Conservation (phyloP, 2,113 vertebrate species). For the Microcebus lehilahytsara region DNA sequence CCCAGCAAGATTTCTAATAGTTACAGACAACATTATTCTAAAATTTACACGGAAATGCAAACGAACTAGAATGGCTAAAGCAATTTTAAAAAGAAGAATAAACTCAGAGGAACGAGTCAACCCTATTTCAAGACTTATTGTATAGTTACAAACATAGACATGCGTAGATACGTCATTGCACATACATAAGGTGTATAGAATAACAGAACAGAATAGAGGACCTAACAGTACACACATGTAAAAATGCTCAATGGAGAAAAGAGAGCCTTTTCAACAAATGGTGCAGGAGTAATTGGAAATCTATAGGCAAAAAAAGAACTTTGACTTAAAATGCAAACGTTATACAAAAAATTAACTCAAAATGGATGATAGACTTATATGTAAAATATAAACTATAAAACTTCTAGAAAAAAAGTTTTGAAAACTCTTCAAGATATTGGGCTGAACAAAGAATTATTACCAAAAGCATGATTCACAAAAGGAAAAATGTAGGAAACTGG, state of each 20-base stretch:
- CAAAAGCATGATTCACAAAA: background rate
- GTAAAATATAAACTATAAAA: background rate
- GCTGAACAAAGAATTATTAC: background rate
- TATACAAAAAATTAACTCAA: background rate
- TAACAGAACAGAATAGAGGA: background rate
- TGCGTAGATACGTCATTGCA: background rate
- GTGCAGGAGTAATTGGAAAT: background rate
- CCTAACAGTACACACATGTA: background rate
- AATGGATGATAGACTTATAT: background rate
- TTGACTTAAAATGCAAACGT: background rate
- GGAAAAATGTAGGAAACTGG: background rate
- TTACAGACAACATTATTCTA: background rate
- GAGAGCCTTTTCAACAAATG: background rate
- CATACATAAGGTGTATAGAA: fast-evolving
- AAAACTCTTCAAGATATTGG: background rate
- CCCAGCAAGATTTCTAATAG: background rate
- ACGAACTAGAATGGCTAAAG: background rate
- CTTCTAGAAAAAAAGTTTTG: background rate
- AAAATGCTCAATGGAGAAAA: background rate
- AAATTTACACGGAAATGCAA: background rate
- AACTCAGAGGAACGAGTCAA: background rate
- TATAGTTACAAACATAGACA: background rate
- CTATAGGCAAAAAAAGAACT: background rate
- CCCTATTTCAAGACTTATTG: background rate
- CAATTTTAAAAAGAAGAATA: background rate